A percentile compares a stretch with the other conserved stretches of the same genome.
Evolutionary conservation across 2,113 vertebrate species (phyloP).

Genomic region (Phyllostomus discolor): DNA sequence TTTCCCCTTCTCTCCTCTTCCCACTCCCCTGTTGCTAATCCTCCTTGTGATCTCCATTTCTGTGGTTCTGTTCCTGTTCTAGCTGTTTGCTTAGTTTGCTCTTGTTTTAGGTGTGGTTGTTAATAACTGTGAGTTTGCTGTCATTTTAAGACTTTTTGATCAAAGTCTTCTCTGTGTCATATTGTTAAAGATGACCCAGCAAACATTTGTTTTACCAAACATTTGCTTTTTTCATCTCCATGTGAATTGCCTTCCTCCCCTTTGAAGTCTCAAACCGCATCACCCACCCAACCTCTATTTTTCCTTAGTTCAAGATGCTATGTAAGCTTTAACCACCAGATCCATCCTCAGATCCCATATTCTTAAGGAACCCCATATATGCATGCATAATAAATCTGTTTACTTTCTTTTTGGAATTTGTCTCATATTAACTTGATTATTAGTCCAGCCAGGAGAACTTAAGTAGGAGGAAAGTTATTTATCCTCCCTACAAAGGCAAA

Average conservation of each 20-base stretch:
- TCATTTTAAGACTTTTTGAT: too few species aligned
- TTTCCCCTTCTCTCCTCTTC: too few species aligned
- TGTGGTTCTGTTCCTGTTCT: too few species aligned
- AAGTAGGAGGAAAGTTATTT: background rate
- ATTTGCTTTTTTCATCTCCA: background rate
- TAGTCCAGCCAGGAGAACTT: background rate
- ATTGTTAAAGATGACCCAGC: background rate
- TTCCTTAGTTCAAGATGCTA: background rate
- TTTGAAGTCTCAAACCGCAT: background rate
- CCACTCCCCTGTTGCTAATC: too few species aligned
- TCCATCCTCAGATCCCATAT: background rate
- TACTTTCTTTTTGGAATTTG: background rate
- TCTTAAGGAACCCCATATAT: background rate
- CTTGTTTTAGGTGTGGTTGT: too few species aligned
- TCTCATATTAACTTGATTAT: background rate
- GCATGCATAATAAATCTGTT: background rate
- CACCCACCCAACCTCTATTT: too few species aligned
- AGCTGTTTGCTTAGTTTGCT: too few species aligned
- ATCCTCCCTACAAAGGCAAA: background rate
- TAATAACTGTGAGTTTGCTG: too few species aligned
- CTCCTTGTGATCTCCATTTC: too few species aligned
- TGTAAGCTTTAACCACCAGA: background rate
- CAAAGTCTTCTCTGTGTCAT: background rate
- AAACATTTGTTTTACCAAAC: background rate
- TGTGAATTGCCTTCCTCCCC: background rate